phyloP scores from a whole-genome alignment of 2,797 vertebrate genomes.

The Chrysocyon brachyurus region DNA sequence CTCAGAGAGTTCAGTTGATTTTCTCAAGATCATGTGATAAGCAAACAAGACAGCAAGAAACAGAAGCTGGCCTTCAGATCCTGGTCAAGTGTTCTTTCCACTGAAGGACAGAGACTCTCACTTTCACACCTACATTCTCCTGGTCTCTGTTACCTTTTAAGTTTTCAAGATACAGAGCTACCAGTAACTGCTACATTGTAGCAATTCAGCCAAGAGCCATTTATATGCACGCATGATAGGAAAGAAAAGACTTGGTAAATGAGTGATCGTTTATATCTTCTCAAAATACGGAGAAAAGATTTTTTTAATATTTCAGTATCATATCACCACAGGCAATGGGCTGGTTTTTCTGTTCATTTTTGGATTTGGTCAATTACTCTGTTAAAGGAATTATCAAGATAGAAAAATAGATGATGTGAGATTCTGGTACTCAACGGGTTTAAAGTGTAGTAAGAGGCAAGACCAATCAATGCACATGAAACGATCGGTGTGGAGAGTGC shows the following conservation, averaged over 20 bases:
- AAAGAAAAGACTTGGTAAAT: neutral
- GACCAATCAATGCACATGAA: neutral
- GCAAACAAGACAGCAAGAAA: neutral
- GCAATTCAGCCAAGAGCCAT: neutral
- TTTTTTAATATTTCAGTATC: neutral
- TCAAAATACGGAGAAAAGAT: slow-evolving; percentile 29
- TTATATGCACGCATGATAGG: neutral
- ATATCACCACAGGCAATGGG: neutral
- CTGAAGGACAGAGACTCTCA: neutral
- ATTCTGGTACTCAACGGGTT: neutral
- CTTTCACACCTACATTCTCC: neutral
- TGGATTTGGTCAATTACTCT: neutral
- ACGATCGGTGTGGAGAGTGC: neutral
- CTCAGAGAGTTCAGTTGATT: neutral
- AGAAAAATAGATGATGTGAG: neutral
- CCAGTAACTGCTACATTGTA: neutral
- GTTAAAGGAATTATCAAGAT: neutral
- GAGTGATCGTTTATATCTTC: neutral
- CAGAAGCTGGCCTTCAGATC: neutral
- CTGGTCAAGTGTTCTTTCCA: neutral
- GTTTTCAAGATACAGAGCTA: neutral
- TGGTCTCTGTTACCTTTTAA: neutral
- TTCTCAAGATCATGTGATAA: neutral
- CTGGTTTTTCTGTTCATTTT: neutral
- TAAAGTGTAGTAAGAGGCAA: neutral